Evolutionary conservation across 2,113 vertebrate species (phyloP), one percentile per base, ranked within the genome.

Genomic region (Romanogobio albipinnatus): DNA sequence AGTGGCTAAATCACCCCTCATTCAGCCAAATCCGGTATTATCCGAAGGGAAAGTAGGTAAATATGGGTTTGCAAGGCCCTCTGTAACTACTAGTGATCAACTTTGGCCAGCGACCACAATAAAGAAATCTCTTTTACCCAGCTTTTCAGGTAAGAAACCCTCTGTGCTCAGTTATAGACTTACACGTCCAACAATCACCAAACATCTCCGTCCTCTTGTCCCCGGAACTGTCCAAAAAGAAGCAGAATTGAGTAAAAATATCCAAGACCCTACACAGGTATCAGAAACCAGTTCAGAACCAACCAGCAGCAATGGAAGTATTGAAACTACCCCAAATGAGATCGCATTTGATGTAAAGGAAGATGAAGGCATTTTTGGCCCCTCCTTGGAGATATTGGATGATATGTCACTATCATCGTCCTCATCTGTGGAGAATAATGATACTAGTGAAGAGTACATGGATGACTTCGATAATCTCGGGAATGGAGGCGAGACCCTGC

Each of bases 361-460:
- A 61, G 85, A 83, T 66, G 92, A 91, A 10, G 77, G 79, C 36
- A 92, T 94, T 70, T 87, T 93, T 56, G 95, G 14, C 22, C 75
- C 43, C 3, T 84, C 70, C 11, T 39, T 93, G 6, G 96, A 97
- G 89, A 95, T 95, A n/a, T 94, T 96, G 78, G 98, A 99, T 93
- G 97, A 99, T 90, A 98, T 99, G 93, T 99, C 97, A 10, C 93
- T 99, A 90, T 99, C 97, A 4, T 98, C 97, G 71, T 94, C 94
- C 62, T 98, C 97, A 0, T 99, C 97, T 58, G 95, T 98, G 91
- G 97, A 99, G 77, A 95, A 94, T 84, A 97, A 97, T n/a, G 96
- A 97, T 89, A 91, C 95, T 90, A 97, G 97, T 82, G 97, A 98
- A 94, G 98, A 98, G 89, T 98, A 98, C 70, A 97, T 97, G 82